Conservation (phyloP, 2,797 vertebrate genomes). For the Halcyon chelicuti region DNA sequence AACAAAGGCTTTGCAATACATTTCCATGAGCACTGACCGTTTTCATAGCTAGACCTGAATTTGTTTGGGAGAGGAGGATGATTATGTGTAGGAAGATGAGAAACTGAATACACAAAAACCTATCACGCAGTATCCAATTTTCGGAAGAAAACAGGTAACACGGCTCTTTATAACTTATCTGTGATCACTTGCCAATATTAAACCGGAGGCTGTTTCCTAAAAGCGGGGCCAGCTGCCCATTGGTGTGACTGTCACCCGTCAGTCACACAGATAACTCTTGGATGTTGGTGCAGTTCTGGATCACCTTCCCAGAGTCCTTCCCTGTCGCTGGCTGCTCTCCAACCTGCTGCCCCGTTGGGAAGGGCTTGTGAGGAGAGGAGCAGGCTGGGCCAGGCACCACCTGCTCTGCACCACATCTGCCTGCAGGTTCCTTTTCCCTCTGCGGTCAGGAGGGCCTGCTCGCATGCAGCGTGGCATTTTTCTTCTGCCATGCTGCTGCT, state of each 20-base stretch:
- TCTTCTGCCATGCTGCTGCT: not conserved
- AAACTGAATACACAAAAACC: not conserved
- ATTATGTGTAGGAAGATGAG: not conserved
- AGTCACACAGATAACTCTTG: rapidly evolving
- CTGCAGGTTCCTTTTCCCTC: not conserved
- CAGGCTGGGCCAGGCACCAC: not conserved
- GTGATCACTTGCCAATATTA: not conserved
- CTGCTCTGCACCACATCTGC: rapidly evolving
- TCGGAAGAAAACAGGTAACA: not conserved
- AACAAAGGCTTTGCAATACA: not conserved
- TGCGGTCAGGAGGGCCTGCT: not conserved
- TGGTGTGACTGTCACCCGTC: not conserved
- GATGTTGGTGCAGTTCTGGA: not conserved
- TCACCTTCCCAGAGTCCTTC: not conserved
- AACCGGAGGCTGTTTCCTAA: not conserved
- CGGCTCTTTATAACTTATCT: rapidly evolving
- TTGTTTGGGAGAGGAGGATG: not conserved
- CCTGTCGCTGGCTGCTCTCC: not conserved
- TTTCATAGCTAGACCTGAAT: not conserved
- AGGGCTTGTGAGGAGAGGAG: not conserved
- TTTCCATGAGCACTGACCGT: not conserved
- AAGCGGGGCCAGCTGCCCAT: not conserved
- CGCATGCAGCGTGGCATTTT: not conserved
- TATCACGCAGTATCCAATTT: not conserved
- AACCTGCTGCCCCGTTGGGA: not conserved